Percentiles rank a stretch among this genome's conserved stretches.
phyloP scores from a whole-genome alignment of 2,888 invertebrate genomes.

The Drosophila trichaetosa region DNA sequence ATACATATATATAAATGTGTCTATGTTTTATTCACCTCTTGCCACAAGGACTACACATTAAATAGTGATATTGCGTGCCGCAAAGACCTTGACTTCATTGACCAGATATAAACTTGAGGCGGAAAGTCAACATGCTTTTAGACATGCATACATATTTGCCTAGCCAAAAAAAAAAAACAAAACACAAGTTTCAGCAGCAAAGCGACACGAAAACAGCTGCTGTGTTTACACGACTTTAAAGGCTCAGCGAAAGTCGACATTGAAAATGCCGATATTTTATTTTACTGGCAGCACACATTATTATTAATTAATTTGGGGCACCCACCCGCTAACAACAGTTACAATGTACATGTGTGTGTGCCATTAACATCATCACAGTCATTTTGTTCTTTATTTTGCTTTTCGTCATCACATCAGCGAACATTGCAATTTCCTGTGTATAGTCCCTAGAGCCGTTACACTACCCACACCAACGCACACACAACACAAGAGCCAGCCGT shows the following conservation, averaged over 20 bases:
- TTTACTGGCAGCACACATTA: constrained; percentile 56
- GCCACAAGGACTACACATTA: constrained; percentile 57
- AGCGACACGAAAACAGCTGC: constrained; percentile 61
- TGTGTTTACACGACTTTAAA: constrained; percentile 46
- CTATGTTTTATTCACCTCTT: constrained; percentile 18
- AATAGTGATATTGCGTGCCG: constrained; percentile 72
- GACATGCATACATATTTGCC: constrained; percentile 22
- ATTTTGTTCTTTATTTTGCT: constrained; percentile 56
- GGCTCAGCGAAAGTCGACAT: constrained; percentile 15
- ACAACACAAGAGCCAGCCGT: constrained; percentile 61
- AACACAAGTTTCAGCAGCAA: constrained; percentile 23
- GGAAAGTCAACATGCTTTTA: constrained; percentile 48
- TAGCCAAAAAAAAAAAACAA: constrained; percentile 46
- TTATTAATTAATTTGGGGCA: constrained; percentile 73
- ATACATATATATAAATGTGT: constrained; percentile 3
- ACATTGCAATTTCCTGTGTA: constrained; percentile 73
- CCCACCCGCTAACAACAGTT: constrained; percentile 42
- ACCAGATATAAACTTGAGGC: constrained; percentile 65
- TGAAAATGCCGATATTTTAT: constrained; percentile 5
- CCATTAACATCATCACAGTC: constrained; percentile 49
- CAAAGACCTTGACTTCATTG: constrained; percentile 66
- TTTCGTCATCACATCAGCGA: constrained; percentile 51
- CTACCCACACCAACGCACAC: background rate
- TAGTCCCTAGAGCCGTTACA: constrained; percentile 11
- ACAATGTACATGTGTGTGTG: background rate